These are phyloP conservation scores for Arremon aurantiirostris DNA, from an alignment of 2,797 vertebrate genomes.

Conservation along the genomic window DNA sequence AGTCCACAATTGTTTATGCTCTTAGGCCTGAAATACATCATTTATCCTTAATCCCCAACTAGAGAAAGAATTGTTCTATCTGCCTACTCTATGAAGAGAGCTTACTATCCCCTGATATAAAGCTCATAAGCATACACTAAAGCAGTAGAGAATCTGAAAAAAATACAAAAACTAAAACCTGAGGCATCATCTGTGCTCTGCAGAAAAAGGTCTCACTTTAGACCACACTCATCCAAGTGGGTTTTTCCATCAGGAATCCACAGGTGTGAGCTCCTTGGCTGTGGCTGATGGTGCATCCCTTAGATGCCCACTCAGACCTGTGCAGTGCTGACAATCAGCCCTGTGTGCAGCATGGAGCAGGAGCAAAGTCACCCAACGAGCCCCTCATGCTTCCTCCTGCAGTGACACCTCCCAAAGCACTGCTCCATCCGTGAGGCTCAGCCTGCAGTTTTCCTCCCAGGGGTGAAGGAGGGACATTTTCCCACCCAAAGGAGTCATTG, in stretches of 20 bases:
- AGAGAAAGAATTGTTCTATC: background rate
- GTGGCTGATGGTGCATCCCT: background rate
- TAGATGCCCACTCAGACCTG: background rate
- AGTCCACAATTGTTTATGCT: background rate
- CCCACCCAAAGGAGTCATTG: background rate
- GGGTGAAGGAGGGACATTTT: background rate
- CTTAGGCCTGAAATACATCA: background rate
- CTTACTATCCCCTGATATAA: background rate
- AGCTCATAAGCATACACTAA: background rate
- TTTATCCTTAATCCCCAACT: background rate
- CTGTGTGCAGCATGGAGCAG: background rate
- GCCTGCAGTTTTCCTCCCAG: background rate
- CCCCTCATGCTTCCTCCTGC: background rate
- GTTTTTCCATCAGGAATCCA: slow-evolving; percentile 40
- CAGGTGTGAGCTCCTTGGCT: background rate
- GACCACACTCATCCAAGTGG: slow-evolving; percentile 15
- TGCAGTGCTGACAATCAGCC: fast-evolving
- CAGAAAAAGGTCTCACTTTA: slow-evolving; percentile 21
- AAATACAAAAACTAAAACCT: background rate
- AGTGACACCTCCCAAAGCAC: background rate
- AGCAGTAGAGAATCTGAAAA: background rate
- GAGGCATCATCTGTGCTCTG: background rate
- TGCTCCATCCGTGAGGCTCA: background rate
- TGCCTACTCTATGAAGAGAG: background rate
- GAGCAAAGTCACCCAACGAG: background rate